Evolutionary conservation across 2,113 vertebrate species (phyloP).

Genomic region (Nymphicus hollandicus): DNA sequence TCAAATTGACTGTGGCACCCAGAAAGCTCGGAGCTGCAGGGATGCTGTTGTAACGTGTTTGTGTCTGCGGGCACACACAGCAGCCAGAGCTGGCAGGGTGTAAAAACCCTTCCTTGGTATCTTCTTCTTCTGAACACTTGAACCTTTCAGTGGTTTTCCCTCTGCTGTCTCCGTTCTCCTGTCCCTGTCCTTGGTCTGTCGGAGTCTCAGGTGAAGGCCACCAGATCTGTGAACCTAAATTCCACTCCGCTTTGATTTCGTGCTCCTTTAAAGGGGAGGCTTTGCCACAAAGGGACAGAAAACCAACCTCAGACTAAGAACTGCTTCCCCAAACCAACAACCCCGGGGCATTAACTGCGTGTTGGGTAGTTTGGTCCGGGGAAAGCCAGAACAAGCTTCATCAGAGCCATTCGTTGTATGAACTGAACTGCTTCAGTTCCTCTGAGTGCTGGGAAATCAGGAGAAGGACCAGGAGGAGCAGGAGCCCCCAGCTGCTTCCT

Average conservation of each 20-base stretch:
- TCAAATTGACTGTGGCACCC: not conserved
- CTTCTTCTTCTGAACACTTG: not conserved
- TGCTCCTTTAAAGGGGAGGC: not conserved
- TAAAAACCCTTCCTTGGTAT: not conserved
- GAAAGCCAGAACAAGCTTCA: not conserved
- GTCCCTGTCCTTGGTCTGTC: not conserved
- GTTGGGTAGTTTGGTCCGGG: accelerated
- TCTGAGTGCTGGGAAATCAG: not conserved
- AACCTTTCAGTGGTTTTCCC: not conserved
- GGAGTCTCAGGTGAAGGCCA: not conserved
- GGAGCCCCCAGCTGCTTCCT: no score
- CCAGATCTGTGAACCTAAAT: not conserved
- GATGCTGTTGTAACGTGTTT: not conserved
- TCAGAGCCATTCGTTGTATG: accelerated
- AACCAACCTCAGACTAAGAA: not conserved
- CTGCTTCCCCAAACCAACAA: not conserved
- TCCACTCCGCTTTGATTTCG: not conserved
- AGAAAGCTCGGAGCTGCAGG: not conserved
- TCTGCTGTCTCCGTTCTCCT: not conserved
- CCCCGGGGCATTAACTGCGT: not conserved
- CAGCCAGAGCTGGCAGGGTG: not conserved
- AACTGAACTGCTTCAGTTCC: not conserved
- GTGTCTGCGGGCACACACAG: accelerated
- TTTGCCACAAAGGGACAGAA: not conserved
- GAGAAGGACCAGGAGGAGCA: not conserved